Evolutionary conservation across 2,888 invertebrate genomes (phyloP), one percentile per base, ranked within the genome.

Genomic region (Anagyrus pseudococci): DNA sequence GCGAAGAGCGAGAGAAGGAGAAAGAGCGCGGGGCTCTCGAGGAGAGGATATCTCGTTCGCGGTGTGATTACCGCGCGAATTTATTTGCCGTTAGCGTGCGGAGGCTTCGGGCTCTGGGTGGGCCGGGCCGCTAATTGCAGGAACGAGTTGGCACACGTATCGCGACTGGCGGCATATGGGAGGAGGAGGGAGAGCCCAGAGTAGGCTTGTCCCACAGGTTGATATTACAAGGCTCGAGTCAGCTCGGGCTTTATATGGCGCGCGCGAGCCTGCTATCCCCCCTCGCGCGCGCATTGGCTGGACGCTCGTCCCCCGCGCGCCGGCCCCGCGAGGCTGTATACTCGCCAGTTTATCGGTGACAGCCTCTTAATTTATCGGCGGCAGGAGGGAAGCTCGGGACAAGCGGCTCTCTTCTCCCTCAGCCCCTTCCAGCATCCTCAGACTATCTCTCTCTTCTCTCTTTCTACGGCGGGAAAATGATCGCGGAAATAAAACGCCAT

Each of bases 291-390:
- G n/a, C n/a, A n/a, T n/a, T n/a, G n/a, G n/a, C n/a, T n/a, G n/a
- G n/a, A n/a, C n/a, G 17, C 13, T n/a, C 19, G 23, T 33, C 22
- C 20, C 41, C 4, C n/a, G 41, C 4, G 41, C n/a, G 41, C 52
- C 17, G 43, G 33, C 26, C 19, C n/a, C 29, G 17, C 47, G 52
- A 19, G 52, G 64, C 26, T 58, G 58, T 66, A 66, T 59, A 62
- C 56, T 66, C 52, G 53, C 25, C 33, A 41, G 55, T 66, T 66
- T 66, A 66, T 66, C 66, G 66, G 26, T 41, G 58, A 61, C 54
- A 20, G 52, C 10, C 15, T 29, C 23, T 25, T 58, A 56, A 64
- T 62, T 62, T 66, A 66, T 58, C 44, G 29, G 57, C 55, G 52
- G 60, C 53, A 40, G 43, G n/a, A 10, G 17, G 15, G n/a, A 15